Percentiles rank a stretch among this genome's conserved stretches.
These are phyloP conservation scores for Phyllostomus discolor DNA, from an alignment of 2,113 vertebrate genomes.

Conservation along the genomic window DNA sequence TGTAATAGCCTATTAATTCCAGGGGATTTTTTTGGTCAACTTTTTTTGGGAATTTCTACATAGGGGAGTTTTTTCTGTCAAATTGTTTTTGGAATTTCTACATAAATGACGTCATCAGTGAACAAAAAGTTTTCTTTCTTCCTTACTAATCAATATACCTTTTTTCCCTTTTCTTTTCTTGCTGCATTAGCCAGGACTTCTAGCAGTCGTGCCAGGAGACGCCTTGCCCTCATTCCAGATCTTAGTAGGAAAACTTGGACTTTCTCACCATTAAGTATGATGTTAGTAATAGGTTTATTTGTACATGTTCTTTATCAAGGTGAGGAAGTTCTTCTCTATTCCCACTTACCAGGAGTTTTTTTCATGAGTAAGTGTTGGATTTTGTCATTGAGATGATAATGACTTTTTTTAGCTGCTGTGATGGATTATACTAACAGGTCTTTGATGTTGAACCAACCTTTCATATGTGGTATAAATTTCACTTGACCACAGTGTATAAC, in stretches of 20 bases:
- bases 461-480: not conserved
- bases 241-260: not conserved
- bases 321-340: not conserved
- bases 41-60: slow-evolving; percentile 5
- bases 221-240: not conserved
- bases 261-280: not conserved
- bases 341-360: not conserved
- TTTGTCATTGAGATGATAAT: not conserved
- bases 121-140: not conserved
- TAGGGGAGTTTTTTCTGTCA: not conserved
- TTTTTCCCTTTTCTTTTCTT: not conserved
- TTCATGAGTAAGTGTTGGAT: not conserved
- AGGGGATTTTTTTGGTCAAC: not conserved
- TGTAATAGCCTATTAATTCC: not conserved
- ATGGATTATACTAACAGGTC: not conserved
- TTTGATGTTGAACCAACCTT: not conserved
- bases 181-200: not conserved
- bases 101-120: not conserved
- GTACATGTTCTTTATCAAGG: not conserved
- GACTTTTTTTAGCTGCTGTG: not conserved
- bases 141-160: not conserved
- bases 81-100: not conserved
- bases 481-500: not conserved
- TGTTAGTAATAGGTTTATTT: not conserved
- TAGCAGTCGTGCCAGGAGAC: not conserved